Base-by-base conservation (phyloP, 1,140 invertebrate species). In the Leptopilina boulardi region DNA sequence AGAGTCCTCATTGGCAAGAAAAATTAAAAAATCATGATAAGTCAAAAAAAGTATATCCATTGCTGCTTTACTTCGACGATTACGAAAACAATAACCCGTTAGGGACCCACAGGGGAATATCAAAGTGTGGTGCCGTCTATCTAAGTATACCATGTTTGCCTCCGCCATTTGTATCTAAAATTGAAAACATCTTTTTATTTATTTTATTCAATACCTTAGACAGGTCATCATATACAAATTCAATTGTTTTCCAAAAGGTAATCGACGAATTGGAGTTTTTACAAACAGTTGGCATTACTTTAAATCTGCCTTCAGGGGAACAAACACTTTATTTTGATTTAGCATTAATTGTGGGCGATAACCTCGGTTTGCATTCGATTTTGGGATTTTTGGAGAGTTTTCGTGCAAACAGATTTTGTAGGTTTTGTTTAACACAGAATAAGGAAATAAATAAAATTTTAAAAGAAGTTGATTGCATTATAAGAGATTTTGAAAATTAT, bases 401-500 rank as follows among this genome's bases (percentile, higher is more conserved):
- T 56, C 13, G 0, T 15, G 66, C 70, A 18, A 77, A 34, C 8
- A 42, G 18, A 21, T 77, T 38, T 42, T 77, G 75, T 41, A 23
- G 75, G 34, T 71, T 71, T n/a, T 72, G 73, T 59, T 19, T 70
- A 18, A 72, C 15, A 82, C 78, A 51, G 19, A 77, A 70, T 38
- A 54, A 56, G 1, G 73, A 82, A n/a, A 71, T 42, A 21, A 75
- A 78, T 41, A 71, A 56, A 18, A 44, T 54, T 73, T 79, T 79
- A 10, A 26, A 83, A 34, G 78, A 78, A 74, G 75, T 80, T 77
- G 18, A 77, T 51, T 84, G 78, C 30, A 30, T 84, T 11, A 79
- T 74, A 26, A 59, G 82, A 3, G 5, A 23, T 38, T n/a, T 41
- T 34, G 15, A 71, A 71, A 78, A 75, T 78, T 74, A 78, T n/a